phyloP scores from a whole-genome alignment of 2,113 vertebrate genomes.

The Podiceps cristatus region DNA sequence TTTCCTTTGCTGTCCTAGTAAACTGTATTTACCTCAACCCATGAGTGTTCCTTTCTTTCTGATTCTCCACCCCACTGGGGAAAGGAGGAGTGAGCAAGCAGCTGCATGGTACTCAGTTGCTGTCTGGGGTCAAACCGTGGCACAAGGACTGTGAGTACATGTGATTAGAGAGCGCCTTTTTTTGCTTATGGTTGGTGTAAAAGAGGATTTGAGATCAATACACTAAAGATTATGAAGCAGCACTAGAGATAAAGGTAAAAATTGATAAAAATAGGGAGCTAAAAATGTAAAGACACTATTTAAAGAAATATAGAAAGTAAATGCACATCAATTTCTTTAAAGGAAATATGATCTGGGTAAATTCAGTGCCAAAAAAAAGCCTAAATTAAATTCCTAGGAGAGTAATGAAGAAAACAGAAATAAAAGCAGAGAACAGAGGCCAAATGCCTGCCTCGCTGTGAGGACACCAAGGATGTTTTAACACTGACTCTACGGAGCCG shows the following conservation, averaged over 20 bases:
- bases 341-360: neutral
- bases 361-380: neutral
- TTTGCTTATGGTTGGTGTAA: neutral
- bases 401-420: neutral
- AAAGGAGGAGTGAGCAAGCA: too few species aligned
- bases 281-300: neutral
- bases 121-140: too few species aligned
- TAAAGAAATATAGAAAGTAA: neutral
- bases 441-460: neutral
- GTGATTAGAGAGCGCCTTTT: neutral
- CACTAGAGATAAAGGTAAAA: neutral
- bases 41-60: too few species aligned
- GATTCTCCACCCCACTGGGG: too few species aligned
- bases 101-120: too few species aligned
- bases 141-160: neutral
- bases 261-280: neutral
- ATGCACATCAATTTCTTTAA: neutral
- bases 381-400: neutral
- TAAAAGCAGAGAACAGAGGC: neutral
- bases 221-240: neutral
- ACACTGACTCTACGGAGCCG: neutral
- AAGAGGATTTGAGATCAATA: neutral
- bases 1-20: too few species aligned
- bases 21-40: too few species aligned
- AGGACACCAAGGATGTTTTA: neutral